These are phyloP conservation scores for Drosophila gunungcola DNA, from an alignment of 1,140 invertebrate genomes.

Conservation along the genomic window DNA sequence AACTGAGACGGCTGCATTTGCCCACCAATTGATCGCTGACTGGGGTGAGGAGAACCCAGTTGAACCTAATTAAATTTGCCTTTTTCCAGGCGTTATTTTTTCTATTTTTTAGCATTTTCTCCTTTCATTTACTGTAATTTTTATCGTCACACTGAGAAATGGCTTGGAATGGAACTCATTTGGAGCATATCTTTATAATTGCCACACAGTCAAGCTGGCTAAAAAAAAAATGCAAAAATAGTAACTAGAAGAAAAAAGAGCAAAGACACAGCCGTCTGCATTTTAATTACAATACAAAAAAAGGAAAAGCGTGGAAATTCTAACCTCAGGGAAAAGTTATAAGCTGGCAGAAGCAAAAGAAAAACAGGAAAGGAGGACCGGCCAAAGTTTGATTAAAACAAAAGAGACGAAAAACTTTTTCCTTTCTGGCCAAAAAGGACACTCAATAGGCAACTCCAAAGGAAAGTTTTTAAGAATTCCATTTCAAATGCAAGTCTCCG, in stretches of 20 bases:
- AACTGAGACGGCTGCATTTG: conserved; percentile 53
- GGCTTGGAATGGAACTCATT: conserved; percentile 57
- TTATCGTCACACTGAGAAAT: conserved; percentile 51
- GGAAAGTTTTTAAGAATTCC: conserved; percentile 35
- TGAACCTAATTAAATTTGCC: conserved; percentile 75
- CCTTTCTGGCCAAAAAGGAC: conserved; percentile 29
- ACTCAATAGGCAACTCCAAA: conserved; percentile 38
- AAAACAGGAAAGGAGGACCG: conserved; percentile 21
- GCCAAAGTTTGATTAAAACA: conserved; percentile 63
- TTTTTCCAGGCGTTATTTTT: conserved; percentile 12
- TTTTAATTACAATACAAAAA: conserved; percentile 74
- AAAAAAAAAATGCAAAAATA: conserved; percentile 22
- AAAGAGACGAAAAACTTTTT: conserved; percentile 35
- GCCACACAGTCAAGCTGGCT: conserved; percentile 36
- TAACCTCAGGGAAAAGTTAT: conserved; percentile 62
- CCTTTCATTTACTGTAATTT: conserved; percentile 29
- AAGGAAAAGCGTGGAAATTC: conserved; percentile 55
- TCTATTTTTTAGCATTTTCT: conserved; percentile 14
- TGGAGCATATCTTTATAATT: conserved; percentile 80
- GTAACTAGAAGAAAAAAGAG: conserved; percentile 30
- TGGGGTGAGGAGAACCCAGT: conserved; percentile 35
- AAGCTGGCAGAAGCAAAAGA: conserved; percentile 41
- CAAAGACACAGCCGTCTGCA: conserved; percentile 70
- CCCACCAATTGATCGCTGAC: conserved; percentile 68
- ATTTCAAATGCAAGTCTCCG: conserved; percentile 27